Base-by-base conservation (phyloP, 1,140 invertebrate species). In the Pogonomyrmex californicus region DNA sequence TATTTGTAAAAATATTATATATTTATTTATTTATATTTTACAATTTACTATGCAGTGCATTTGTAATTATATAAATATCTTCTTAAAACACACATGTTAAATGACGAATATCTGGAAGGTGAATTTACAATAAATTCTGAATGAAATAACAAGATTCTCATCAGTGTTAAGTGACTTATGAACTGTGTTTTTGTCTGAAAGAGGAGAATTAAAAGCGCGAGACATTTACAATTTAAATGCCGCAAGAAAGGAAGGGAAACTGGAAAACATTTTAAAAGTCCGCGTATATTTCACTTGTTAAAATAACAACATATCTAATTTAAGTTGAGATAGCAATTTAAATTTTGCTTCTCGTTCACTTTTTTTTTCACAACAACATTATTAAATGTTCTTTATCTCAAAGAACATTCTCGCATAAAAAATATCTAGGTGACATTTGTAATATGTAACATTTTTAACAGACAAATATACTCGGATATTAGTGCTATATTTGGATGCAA, bases 261-360 rank as follows among this genome's bases (percentile, higher is more conserved):
- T 51, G 17, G 1, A 44, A 36, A 17, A 23, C 5, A 5, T n/a
- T 44, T 33, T 41, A 44, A 62, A 60, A 12, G 6, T 23, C 9
- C 12, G n/a, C 30, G 14, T 62, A 36, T 47, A 62, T 62, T 30
- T 62, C 3, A 58, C 2, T 33, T 0, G 6, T 44, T 76, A 58
- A 17, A 38, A 23, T 23, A 77, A 76, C 36, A 75, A 14, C 7
- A 63, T 47, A 77, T 5, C 14, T 63, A 63, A 63, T 47, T 63
- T 77, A 77, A 23, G 7, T 62, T 9, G 4, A 60, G 38, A 58
- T 60, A 9, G 75, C 30, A 77, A 77, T 33, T 77, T 33, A 4
- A 60, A 41, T 44, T 76, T 36, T 49, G 1, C 2, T 6, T 47
- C n/a, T 63, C 47, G 5, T 5, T 36, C 1, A 6, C 51, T 12